phyloP scores from a whole-genome alignment of 2,113 vertebrate genomes.

The Crotalus horridus region DNA sequence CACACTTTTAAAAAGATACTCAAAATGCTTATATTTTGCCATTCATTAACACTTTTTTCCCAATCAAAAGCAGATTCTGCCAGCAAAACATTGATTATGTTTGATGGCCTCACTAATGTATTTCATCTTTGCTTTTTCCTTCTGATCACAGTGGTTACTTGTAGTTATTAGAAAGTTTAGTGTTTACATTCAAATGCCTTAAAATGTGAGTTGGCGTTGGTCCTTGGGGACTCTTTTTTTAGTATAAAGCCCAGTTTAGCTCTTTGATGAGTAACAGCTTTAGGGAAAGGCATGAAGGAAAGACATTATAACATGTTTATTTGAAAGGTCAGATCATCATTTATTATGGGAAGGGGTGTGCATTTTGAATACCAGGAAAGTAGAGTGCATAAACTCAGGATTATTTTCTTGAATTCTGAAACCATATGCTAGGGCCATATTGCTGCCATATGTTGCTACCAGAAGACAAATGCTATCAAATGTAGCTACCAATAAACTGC shows the following conservation, averaged over 20 bases:
- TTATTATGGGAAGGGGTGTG: conserved; percentile 18
- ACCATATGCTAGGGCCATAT: conserved; percentile 40
- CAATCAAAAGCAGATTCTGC: background rate
- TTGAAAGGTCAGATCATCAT: conserved; percentile 45
- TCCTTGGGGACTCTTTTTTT: conserved; percentile 34
- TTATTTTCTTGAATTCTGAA: conserved; percentile 19
- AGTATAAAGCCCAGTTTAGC: conserved; percentile 28
- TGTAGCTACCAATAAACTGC: conserved; percentile 51
- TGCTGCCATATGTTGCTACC: conserved; percentile 59
- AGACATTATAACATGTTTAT: conserved; percentile 35
- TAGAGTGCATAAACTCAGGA: conserved; percentile 34
- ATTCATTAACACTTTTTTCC: conserved; percentile 9
- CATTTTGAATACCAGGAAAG: conserved; percentile 22
- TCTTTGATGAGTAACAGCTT: conserved; percentile 41
- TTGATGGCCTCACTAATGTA: conserved; percentile 33
- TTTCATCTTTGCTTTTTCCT: conserved; percentile 36
- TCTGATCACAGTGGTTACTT: conserved; percentile 35
- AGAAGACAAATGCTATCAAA: conserved; percentile 59
- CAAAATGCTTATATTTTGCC: conserved; percentile 27
- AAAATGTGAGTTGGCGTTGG: conserved; percentile 2
- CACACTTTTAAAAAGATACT: conserved; percentile 19
- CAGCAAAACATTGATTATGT: conserved; percentile 19
- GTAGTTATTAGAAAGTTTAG: conserved; percentile 5
- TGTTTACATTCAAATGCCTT: rapidly evolving
- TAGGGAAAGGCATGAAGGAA: conserved; percentile 40